Conservation (phyloP, 2,113 vertebrate genomes). For the Percina caprodes region DNA sequence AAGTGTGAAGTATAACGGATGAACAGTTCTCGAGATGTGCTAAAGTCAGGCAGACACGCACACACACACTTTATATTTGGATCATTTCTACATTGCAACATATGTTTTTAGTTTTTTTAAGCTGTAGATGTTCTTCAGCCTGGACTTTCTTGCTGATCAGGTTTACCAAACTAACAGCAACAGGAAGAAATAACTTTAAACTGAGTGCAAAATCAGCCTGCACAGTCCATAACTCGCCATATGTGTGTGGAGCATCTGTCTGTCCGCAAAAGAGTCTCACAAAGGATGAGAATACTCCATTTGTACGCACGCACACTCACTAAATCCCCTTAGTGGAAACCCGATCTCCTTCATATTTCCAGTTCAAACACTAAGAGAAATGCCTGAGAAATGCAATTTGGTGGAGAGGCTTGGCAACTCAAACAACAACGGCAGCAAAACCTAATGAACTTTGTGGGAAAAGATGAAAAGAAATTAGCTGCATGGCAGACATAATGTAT, state of each 20-base stretch:
- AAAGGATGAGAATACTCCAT: slow-evolving; percentile 26
- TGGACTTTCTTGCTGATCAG: neutral
- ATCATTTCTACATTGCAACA: too few relatives aligned
- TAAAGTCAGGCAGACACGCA: too few relatives aligned
- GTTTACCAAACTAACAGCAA: neutral
- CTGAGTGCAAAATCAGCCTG: neutral
- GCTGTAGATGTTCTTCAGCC: neutral
- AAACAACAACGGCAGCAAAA: slow-evolving; percentile 65
- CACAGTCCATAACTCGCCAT: neutral
- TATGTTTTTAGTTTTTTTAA: too few relatives aligned
- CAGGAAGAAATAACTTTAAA: neutral
- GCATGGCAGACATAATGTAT: slow-evolving; percentile 67
- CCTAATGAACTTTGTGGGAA: slow-evolving; percentile 76
- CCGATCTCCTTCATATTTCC: slow-evolving; percentile 75
- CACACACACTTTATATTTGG: too few relatives aligned
- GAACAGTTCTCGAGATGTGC: too few relatives aligned
- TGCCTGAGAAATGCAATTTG: slow-evolving; percentile 75
- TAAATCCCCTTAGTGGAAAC: slow-evolving; percentile 67
- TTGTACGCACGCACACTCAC: slow-evolving; percentile 27
- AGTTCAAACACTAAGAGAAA: slow-evolving; percentile 77
- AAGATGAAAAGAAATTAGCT: slow-evolving; percentile 70
- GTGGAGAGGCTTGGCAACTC: slow-evolving; percentile 66
- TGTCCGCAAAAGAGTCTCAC: slow-evolving; percentile 44
- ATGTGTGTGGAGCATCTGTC: slow-evolving; percentile 39
- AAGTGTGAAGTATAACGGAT: too few relatives aligned